Base-by-base conservation (phyloP, 2,797 vertebrate genomes). In the Clarias fuscus region DNA sequence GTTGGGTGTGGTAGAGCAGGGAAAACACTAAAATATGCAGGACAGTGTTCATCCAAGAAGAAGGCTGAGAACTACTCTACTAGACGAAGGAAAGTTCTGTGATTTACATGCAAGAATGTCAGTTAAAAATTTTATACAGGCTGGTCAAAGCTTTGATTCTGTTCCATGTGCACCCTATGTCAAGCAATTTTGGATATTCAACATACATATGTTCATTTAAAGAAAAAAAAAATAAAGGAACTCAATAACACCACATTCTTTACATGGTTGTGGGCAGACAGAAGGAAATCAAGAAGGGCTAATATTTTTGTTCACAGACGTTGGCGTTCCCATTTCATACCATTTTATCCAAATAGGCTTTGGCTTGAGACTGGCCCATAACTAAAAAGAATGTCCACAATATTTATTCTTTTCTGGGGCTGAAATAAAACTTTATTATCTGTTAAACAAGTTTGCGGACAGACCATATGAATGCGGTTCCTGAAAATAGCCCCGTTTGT, bases 381-480 rank as follows among this genome's bases (percentile, higher is more conserved):
- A 86, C 87, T 81, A 17, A 72, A 85, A 68, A 86, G 89, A 88
- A 87, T 88, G 83, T 88, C 27, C 81, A 87, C 71, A 84, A 88
- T 88, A 37, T 84, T 86, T 64, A 22, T 86, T 86, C 88, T 89
- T 48, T 71, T 89, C 84, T 88, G 73, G 86, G 81, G 70, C 85
- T 90, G 86, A 89, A 89, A 88, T 84, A 84, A 89, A 85, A 85
- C 75, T 67, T 87, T 86, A 56, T 87, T 88, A 64, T 72, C 58
- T 65, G 71, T 86, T 83, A 81, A 88, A 85, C 43, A 76, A 84
- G 65, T 67, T 84, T 78, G 70, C 22, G 83, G 85, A 85, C 40
- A 0, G 64, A 71, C 43, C 72, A 68, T 75, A 85, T 76, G 84
- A 85, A 78, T 84, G 85, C 4, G 43, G 68, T 48, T 24, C 77